Conservation (phyloP, 2,888 invertebrate species). For the Cephus spinipes region DNA sequence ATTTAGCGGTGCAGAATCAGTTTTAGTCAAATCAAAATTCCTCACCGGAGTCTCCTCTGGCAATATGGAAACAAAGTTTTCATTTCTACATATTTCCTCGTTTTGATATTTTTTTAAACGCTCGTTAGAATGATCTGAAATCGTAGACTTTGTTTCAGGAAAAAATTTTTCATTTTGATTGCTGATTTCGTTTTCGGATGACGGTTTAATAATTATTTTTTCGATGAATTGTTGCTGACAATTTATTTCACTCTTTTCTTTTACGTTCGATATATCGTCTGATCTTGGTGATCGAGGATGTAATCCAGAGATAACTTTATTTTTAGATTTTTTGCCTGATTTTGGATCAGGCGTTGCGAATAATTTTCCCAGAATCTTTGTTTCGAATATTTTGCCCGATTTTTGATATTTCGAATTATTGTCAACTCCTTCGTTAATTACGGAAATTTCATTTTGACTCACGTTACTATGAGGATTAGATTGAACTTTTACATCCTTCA, state of each 20-base stretch:
- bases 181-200: background rate
- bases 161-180: background rate
- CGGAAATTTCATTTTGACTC: background rate
- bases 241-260: background rate
- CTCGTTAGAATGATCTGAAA: background rate
- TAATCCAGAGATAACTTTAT: background rate
- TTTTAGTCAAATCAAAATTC: background rate
- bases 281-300: background rate
- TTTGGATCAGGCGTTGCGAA: background rate
- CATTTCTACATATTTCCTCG: background rate
- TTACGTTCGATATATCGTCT: background rate
- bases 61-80: background rate
- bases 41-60: background rate
- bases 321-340: background rate
- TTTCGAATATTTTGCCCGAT: background rate
- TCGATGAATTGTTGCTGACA: background rate
- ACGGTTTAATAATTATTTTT: background rate
- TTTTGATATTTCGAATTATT: background rate
- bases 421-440: background rate
- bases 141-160: background rate
- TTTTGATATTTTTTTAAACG: background rate
- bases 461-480: background rate
- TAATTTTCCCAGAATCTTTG: background rate
- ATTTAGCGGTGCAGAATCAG: too few relatives aligned
- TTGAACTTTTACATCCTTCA: background rate